Evolutionary conservation across 2,888 invertebrate species (phyloP).

Genomic region (Melolontha melolontha): DNA sequence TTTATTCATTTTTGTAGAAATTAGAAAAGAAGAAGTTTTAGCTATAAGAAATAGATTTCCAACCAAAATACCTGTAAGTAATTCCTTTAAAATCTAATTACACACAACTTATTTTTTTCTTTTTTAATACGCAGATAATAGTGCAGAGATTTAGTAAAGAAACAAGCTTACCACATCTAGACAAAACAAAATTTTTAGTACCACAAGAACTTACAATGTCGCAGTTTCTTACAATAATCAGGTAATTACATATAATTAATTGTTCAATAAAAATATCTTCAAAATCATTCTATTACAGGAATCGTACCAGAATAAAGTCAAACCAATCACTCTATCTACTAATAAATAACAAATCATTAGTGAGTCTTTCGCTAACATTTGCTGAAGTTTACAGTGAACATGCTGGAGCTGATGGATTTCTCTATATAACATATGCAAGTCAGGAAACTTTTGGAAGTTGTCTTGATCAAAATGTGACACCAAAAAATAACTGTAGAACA

Average conservation of each 20-base stretch:
- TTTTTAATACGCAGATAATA: constrained; percentile 73
- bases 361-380: constrained; percentile 84
- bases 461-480: neutral
- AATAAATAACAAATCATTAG: constrained; percentile 85
- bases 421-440: constrained; percentile 90
- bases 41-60: constrained; percentile 84
- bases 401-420: constrained; percentile 85
- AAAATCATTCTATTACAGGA: constrained; percentile 55
- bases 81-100: neutral
- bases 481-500: constrained; percentile 11
- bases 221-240: constrained; percentile 87
- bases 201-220: constrained; percentile 92
- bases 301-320: constrained; percentile 71
- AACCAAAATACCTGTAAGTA: constrained; percentile 83
- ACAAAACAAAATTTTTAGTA: constrained; percentile 89
- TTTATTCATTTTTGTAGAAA: constrained; percentile 66
- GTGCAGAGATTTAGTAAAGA: constrained; percentile 87
- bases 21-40: constrained; percentile 80
- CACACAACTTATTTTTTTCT: constrained; percentile 45
- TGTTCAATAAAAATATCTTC: neutral
- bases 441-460: constrained; percentile 85
- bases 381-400: constrained; percentile 84
- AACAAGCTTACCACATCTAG: constrained; percentile 78
- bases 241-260: constrained; percentile 68
- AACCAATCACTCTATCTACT: constrained; percentile 85